Conservation (phyloP, 1,140 invertebrate genomes). For the Drosophila micromelanica region DNA sequence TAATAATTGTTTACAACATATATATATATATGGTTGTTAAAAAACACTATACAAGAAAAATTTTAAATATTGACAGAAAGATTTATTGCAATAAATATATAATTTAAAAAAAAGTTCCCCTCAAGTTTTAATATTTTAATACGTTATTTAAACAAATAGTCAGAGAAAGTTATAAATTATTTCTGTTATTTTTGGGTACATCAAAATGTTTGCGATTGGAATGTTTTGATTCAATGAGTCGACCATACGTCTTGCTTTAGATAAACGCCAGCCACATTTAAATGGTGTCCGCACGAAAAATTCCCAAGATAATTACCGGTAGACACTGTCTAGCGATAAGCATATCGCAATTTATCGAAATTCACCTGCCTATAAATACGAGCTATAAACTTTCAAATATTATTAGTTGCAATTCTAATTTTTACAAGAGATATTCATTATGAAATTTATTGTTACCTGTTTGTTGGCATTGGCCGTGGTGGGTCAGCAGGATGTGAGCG, state of each 20-base stretch:
- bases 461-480: constrained; percentile 36
- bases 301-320: constrained; percentile 20
- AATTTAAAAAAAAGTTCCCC: background rate
- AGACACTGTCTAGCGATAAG: constrained; percentile 24
- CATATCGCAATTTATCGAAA: constrained; percentile 31
- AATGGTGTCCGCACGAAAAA: constrained; percentile 17
- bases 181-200: background rate
- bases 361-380: constrained; percentile 35
- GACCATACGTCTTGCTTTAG: constrained; percentile 42
- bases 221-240: background rate
- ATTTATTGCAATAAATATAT: no score
- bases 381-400: background rate
- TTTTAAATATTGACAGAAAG: no score
- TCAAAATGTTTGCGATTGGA: constrained; percentile 2
- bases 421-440: background rate
- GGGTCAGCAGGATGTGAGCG: constrained; percentile 26
- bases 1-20: background rate
- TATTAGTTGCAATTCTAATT: constrained; percentile 39
- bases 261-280: constrained; percentile 34
- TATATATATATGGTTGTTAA: no score
- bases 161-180: background rate
- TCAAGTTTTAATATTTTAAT: no score
- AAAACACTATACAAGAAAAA: no score
- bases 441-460: constrained; percentile 44
- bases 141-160: background rate